These are phyloP conservation scores for Euzetes globulus DNA, from an alignment of 2,888 invertebrate species.

Conservation along the genomic window DNA sequence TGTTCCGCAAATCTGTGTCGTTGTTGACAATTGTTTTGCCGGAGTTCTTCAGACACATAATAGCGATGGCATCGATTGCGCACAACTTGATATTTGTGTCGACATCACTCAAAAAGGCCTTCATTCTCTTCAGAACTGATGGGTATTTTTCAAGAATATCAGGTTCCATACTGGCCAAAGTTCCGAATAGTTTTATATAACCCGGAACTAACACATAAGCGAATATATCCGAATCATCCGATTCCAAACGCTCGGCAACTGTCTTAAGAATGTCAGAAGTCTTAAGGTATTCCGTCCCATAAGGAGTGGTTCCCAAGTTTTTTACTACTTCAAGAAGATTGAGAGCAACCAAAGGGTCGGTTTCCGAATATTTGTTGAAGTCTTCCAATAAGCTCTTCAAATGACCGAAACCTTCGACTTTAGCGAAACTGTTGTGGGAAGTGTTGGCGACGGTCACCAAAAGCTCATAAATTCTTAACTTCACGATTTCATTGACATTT, in stretches of 20 bases:
- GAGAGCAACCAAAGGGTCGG: slow-evolving; percentile 68
- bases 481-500: not conserved
- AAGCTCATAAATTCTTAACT: slow-evolving; percentile 32
- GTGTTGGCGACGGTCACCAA: slow-evolving; percentile 23
- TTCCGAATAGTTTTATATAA: slow-evolving; percentile 30
- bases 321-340: slow-evolving; percentile 72
- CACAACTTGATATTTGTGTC: slow-evolving; percentile 13
- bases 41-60: slow-evolving; percentile 3
- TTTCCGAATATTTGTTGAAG: slow-evolving; percentile 43
- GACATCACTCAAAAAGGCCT: not conserved
- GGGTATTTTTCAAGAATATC: slow-evolving; percentile 24
- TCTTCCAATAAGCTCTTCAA: slow-evolving; percentile 22
- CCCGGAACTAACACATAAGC: slow-evolving; percentile 35
- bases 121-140: slow-evolving; percentile 31
- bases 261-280: slow-evolving; percentile 60
- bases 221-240: not conserved
- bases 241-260: slow-evolving; percentile 48
- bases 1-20: slow-evolving; percentile 49
- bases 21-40: slow-evolving; percentile 44
- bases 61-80: slow-evolving; percentile 33
- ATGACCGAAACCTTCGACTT: slow-evolving; percentile 27
- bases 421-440: slow-evolving; percentile 22
- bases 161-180: slow-evolving; percentile 31
- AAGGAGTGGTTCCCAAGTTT: slow-evolving; percentile 60
- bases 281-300: slow-evolving; percentile 67